Evolutionary conservation across 2,888 invertebrate genomes (phyloP).

Genomic region (Zeuzera pyrina): DNA sequence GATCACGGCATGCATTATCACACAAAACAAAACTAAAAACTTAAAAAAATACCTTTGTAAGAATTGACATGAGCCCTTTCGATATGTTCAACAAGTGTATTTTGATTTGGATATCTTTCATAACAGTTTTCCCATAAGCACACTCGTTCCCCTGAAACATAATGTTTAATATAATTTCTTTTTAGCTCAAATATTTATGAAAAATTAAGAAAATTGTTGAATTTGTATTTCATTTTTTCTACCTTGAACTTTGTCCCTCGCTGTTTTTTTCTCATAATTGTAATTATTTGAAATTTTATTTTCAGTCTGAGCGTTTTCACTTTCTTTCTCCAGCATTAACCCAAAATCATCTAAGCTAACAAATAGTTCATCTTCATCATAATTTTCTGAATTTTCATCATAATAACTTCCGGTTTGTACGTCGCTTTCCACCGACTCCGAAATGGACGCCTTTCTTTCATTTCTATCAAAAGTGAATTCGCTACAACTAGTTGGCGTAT

Average conservation of each 20-base stretch:
- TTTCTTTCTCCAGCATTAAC: conserved; percentile 44
- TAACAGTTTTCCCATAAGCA: conserved; percentile 94
- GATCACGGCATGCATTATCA: too few relatives aligned
- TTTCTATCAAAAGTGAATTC: conserved; percentile 53
- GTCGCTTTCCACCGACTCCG: conserved; percentile 61
- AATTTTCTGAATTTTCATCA: conserved; percentile 58
- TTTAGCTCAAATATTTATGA: neutral
- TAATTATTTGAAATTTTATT: conserved; percentile 11
- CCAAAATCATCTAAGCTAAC: conserved; percentile 63
- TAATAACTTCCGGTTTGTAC: conserved; percentile 55
- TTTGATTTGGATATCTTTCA: conserved; percentile 84
- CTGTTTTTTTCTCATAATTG: conserved; percentile 29
- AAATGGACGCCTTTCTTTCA: conserved; percentile 51
- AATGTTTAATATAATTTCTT: conserved; percentile 7
- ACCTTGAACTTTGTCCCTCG: conserved; percentile 53
- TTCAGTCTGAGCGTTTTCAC: conserved; percentile 22
- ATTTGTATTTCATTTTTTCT: conserved; percentile 4
- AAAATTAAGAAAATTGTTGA: neutral
- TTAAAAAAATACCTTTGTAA: conserved; percentile 81
- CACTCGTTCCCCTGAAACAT: conserved; percentile 50
- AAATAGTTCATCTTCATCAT: conserved; percentile 62
- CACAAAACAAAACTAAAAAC: too few relatives aligned
- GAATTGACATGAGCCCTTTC: conserved; percentile 91
- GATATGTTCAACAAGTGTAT: conserved; percentile 85
- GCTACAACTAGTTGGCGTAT: conserved; percentile 58